Base-by-base conservation (phyloP, 2,113 vertebrate genomes). In the Ciconia stormi region DNA sequence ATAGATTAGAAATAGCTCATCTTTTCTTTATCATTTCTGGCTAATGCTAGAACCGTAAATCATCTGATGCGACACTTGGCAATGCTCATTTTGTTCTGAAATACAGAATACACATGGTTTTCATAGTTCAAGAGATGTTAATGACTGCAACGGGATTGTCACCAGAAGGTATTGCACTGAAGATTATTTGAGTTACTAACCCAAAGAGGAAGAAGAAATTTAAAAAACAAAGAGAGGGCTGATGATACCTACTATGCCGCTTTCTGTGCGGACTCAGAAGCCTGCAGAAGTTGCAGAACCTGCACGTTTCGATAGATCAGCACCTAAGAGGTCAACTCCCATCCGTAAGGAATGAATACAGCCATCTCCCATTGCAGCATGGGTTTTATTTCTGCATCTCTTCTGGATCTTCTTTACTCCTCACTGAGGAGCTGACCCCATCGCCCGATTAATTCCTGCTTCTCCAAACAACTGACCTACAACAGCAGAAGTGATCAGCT, bases 191-290 rank as follows among this genome's bases (percentile, higher is more conserved):
- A 42, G 58, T 15, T n/a, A 44, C 38, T 21, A 38, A 61, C 12
- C 21, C 46, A 9, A 44, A 66, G 38, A 84, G 50, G 44, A 72
- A 55, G 46, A 34, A 46, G 38, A 30, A 58, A 36, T 36, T 30
- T 11, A 30, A 66, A 19, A 53, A 49, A 9, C 27, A 12, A 0
- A 32, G 36, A 23, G 17, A 16, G 6, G n/a, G 34, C 7, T 30
- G 63, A 23, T 6, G 23, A 14, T 3, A 16, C 21, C 13, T 0
- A 29, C 20, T 5, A 4, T 1, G 14, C 2, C 5, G 4, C 40
- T 26, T 27, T 20, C 59, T 36, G 7, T 3, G 34, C 1, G 17
- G 65, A 16, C 36, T 18, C 10, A 11, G 11, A 30, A 16, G 22
- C 5, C 29, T 9, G 9, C 22, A 26, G 49, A 21, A 78, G 82